Conservation (phyloP, 2,113 vertebrate species). For the Parus major region DNA sequence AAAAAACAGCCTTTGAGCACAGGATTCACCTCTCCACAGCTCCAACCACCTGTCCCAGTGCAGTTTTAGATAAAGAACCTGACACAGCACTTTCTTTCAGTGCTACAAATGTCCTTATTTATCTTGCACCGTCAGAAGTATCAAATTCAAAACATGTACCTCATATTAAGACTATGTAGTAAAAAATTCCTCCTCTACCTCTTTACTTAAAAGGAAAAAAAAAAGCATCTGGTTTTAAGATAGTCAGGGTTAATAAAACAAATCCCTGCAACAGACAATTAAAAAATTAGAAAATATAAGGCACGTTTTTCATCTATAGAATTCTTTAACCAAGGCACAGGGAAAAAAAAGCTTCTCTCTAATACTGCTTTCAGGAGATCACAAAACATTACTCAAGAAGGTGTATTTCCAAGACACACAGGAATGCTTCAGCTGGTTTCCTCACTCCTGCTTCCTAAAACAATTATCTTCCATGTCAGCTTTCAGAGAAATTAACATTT, state of each 20-base stretch:
- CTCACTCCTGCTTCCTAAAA: neutral
- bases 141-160: neutral
- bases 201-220: neutral
- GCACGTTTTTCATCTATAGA: neutral
- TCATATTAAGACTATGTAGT: neutral
- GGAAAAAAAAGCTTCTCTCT: fast-evolving
- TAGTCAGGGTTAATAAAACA: neutral
- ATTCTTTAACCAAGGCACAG: neutral
- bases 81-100: neutral
- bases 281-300: neutral
- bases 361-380: neutral
- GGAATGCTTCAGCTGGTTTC: neutral
- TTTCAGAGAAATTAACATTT: neutral
- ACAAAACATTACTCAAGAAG: neutral
- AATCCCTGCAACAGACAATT: neutral
- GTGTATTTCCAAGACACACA: neutral
- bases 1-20: neutral
- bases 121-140: neutral
- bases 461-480: neutral
- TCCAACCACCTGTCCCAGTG: neutral
- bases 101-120: neutral
- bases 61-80: neutral
- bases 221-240: neutral
- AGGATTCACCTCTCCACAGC: neutral
- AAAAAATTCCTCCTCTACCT: neutral